Percentiles rank a stretch among this genome's conserved stretches.
Evolutionary conservation across 2,113 vertebrate genomes (phyloP).

Genomic region (Pseudolaguvia tuberculata): DNA sequence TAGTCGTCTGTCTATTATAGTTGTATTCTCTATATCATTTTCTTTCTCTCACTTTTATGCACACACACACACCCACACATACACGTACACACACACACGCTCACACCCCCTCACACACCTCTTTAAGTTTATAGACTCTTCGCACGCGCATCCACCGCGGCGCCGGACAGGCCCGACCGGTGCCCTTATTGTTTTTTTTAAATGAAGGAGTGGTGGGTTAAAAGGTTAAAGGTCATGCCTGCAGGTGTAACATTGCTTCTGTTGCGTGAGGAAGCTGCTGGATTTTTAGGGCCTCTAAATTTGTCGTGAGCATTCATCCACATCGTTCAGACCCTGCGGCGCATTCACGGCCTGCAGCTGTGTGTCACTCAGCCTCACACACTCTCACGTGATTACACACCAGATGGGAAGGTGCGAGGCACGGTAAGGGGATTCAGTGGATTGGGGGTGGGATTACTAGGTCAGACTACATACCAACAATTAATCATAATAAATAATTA

Average conservation of each 20-base stretch:
- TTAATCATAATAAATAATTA: too few relatives aligned
- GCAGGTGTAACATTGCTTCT: neutral
- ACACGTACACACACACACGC: neutral
- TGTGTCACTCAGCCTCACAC: neutral
- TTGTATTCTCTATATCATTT: too few relatives aligned
- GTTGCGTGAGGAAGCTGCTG: conserved; percentile 22
- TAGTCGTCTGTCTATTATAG: too few relatives aligned
- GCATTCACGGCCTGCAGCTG: conserved; percentile 2
- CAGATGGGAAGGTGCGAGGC: neutral
- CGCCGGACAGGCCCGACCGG: neutral
- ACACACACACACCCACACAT: neutral
- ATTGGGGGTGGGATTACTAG: too few relatives aligned
- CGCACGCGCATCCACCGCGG: conserved; percentile 7
- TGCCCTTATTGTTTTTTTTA: neutral
- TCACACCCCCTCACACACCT: neutral
- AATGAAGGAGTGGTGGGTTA: conserved; percentile 3
- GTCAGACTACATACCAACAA: too few relatives aligned
- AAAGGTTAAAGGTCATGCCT: conserved; percentile 26
- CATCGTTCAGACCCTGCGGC: neutral
- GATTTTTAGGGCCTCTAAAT: conserved; percentile 7
- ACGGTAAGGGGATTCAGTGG: too few relatives aligned
- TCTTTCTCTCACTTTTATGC: neutral
- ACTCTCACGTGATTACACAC: neutral
- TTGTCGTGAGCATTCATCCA: neutral
- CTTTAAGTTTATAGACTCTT: neutral